These are phyloP conservation scores for Asteroscopus sphinx DNA, from an alignment of 2,888 invertebrate species.

Conservation along the genomic window DNA sequence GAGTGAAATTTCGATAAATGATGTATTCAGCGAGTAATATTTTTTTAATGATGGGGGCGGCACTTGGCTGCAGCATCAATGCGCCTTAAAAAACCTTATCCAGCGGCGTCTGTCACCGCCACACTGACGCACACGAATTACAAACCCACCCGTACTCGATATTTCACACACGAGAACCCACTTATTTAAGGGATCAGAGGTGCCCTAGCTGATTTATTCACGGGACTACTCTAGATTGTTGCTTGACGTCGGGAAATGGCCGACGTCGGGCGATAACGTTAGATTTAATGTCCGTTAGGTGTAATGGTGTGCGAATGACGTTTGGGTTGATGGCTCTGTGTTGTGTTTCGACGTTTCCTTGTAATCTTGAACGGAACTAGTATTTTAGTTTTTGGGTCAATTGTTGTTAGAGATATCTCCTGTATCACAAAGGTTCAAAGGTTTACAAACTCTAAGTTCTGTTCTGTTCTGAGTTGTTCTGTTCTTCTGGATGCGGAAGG, in stretches of 20 bases:
- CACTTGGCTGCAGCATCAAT: too few relatives aligned
- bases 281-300: conserved; percentile 51
- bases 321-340: conserved; percentile 43
- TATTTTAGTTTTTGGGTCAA: conserved; percentile 2
- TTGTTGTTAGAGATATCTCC: neutral
- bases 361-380: conserved; percentile 12
- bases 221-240: conserved; percentile 68
- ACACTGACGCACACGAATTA: conserved; percentile 28
- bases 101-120: conserved; percentile 3
- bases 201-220: conserved; percentile 84
- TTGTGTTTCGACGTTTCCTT: conserved; percentile 32
- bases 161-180: conserved; percentile 85
- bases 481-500: too few relatives aligned
- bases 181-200: conserved; percentile 88
- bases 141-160: conserved; percentile 69
- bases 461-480: too few relatives aligned
- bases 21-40: too few relatives aligned
- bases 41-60: too few relatives aligned
- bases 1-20: too few relatives aligned
- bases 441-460: too few relatives aligned
- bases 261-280: conserved; percentile 54
- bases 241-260: conserved; percentile 61
- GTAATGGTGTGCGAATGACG: conserved; percentile 61
- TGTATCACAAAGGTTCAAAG: too few relatives aligned
- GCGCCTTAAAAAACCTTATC: too few relatives aligned